Evolutionary conservation across 2,888 invertebrate species (phyloP).

Genomic region (Craniophora ligustri): DNA sequence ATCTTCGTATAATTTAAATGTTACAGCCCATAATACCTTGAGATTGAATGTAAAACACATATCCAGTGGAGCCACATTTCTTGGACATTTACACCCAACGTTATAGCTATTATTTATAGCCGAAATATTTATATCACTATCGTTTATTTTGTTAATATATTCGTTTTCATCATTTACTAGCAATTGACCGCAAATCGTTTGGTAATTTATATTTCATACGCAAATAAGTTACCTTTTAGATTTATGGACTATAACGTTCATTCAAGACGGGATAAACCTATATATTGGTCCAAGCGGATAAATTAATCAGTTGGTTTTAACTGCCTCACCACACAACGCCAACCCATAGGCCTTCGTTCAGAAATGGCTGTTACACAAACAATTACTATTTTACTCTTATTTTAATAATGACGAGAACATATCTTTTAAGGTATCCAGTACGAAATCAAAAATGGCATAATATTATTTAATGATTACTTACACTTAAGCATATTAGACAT

Average conservation of each 20-base stretch:
- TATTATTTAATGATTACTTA: too few species aligned
- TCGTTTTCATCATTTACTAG: constrained; percentile 43
- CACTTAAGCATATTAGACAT: too few species aligned
- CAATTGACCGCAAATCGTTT: constrained; percentile 39
- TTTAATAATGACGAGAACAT: too few species aligned
- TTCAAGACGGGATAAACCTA: constrained; percentile 18
- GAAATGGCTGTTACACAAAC: too few species aligned
- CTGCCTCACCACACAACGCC: background rate
- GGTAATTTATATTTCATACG: constrained; percentile 40
- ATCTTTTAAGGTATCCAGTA: too few species aligned
- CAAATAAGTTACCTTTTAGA: constrained; percentile 42
- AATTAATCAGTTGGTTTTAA: constrained; percentile 6
- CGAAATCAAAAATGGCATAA: too few species aligned
- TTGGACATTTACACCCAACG: constrained; percentile 65
- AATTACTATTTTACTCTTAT: too few species aligned
- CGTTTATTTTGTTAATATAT: constrained; percentile 46
- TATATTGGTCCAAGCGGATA: constrained; percentile 12
- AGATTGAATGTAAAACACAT: constrained; percentile 64
- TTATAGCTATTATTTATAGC: constrained; percentile 63
- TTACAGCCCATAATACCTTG: constrained; percentile 43
- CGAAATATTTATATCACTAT: constrained; percentile 58
- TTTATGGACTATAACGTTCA: constrained; percentile 40
- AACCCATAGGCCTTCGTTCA: too few species aligned
- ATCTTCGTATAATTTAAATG: constrained; percentile 43
- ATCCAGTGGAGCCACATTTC: constrained; percentile 59